Evolutionary conservation across 2,888 invertebrate genomes (phyloP), one percentile per base, ranked within the genome.

Genomic region (Eupeodes luniger): DNA sequence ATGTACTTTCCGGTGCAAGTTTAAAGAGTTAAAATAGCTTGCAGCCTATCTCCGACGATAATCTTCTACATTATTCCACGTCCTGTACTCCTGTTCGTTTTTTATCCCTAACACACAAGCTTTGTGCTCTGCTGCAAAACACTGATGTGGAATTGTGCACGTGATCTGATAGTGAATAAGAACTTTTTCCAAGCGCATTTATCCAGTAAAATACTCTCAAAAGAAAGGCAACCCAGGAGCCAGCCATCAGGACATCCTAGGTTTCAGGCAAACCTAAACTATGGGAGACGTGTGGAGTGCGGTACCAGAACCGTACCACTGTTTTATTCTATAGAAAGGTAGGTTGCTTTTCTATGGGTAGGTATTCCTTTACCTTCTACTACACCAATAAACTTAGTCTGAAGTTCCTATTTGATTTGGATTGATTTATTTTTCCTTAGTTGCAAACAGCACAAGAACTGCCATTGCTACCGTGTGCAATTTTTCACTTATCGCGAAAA

Each of bases 161-260:
- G 88, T 88, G 88, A 88, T 88, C 88, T 88, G 88, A 88, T 88
- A 88, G 88, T 88, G 74, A 88, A 88, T 88, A 88, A 81, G 84
- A 84, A 84, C 84, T 84, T 88, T 88, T 83, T 88, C 80, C 78
- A 67, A 84, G 77, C 88, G 77, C 84, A 75, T 88, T 88, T 88
- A 88, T 81, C 81, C 88, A 84, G 81, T 81, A 72, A 79, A 83
- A 72, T 77, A 81, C 87, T 87, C 83, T 72, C 62, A 62, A 84
- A 85, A 88, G 78, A 78, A 83, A 83, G 47, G 64, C 72, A 87
- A 69, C 36, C 40, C 40, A 40, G 40, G 40, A 40, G 40, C 40
- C 40, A 40, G 40, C 49, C 36, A 27, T 27, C 27, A 59, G 72
- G 67, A 55, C 57, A 70, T 55, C 70, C 57, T 57, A 12, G 19